Evolutionary conservation across 2,888 invertebrate species (phyloP), one percentile per base, ranked within the genome.

Genomic region (Diplolepis rosae): DNA sequence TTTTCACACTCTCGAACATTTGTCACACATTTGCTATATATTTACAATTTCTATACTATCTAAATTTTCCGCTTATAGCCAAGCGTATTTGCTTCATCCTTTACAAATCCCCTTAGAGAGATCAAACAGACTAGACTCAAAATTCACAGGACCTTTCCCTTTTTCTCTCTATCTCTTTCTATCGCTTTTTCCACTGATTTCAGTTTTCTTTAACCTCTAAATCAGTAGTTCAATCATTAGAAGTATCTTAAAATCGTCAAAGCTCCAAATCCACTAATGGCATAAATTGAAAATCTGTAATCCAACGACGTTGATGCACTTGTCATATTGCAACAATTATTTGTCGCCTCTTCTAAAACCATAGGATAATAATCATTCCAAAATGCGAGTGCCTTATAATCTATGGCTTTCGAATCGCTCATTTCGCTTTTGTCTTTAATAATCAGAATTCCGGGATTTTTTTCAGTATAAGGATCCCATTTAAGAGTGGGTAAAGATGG

Each of bases 361-460:
- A 92, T 93, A 0, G 95, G 95, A 85, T 94, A 96, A 86, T 95
- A 95, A 74, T 94, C 93, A 80, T 95, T 95, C 96, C 96, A 96
- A 89, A 96, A 96, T 75, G 93, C 93, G 76, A 95, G 92, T 24
- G 94, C 93, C 83, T 93, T 94, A 82, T 95, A 94, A 88, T 95
- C 94, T 32, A 95, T 90, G 32, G 90, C 91, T 2, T 90, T 90
- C 0, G 92, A 87, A 78, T 93, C 92, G 79, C 93, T 94, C 93
- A 95, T 95, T 74, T 94, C 93, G 11, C 35, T 24, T 35, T 61
- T 61, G 80, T 92, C 94, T 66, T 93, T 91, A 61, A 96, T 93
- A 28, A 95, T 92, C 11, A 87, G 73, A 81, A 94, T 92, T 0
- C 93, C 92, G 0, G 94, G 95, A 78, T 91, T 92, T 15, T 93